Evolutionary conservation across 2,888 invertebrate species (phyloP).

Genomic region (Parascotia fuliginaria): DNA sequence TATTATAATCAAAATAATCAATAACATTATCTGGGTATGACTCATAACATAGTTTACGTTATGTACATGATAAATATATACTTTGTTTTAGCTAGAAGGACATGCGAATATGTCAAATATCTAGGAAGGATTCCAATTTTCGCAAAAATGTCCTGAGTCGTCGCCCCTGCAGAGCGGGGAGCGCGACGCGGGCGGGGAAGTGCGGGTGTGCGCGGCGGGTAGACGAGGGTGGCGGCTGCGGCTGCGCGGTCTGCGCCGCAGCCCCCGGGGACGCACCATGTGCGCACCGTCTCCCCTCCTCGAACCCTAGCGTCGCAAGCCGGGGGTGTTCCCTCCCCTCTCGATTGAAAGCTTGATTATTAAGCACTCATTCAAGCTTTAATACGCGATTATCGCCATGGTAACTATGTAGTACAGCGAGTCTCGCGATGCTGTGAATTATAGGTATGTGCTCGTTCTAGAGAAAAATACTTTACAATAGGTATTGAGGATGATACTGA

Average conservation of each 20-base stretch:
- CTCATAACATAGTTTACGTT: conserved; percentile 24
- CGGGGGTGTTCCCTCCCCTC: conserved; percentile 50
- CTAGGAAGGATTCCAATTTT: conserved; percentile 74
- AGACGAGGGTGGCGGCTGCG: conserved; percentile 59
- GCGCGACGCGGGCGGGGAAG: conserved; percentile 40
- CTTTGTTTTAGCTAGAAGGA: background rate
- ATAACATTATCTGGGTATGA: conserved; percentile 31
- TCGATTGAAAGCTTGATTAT: conserved; percentile 67
- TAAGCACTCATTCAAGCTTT: conserved; percentile 74
- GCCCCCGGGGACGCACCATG: conserved; percentile 64
- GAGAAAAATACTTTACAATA: conserved; percentile 3
- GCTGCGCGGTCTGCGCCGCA: conserved; percentile 59
- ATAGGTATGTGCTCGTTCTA: conserved; percentile 29
- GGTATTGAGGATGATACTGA: conserved; percentile 60
- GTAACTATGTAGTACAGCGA: conserved; percentile 45
- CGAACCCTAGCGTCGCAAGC: conserved; percentile 39
- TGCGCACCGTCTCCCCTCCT: conserved; percentile 52
- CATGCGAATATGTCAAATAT: conserved; percentile 51
- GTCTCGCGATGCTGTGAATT: conserved; percentile 20
- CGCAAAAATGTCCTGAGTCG: conserved; percentile 69
- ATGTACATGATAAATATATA: conserved; percentile 17
- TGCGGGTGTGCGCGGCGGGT: conserved; percentile 34
- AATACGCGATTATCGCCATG: conserved; percentile 64
- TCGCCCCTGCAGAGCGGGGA: conserved; percentile 73
- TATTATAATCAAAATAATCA: conserved; percentile 32